Evolutionary conservation across 1,140 invertebrate species (phyloP), one percentile per base, ranked within the genome.

Genomic region (Sminthurinus signatus): DNA sequence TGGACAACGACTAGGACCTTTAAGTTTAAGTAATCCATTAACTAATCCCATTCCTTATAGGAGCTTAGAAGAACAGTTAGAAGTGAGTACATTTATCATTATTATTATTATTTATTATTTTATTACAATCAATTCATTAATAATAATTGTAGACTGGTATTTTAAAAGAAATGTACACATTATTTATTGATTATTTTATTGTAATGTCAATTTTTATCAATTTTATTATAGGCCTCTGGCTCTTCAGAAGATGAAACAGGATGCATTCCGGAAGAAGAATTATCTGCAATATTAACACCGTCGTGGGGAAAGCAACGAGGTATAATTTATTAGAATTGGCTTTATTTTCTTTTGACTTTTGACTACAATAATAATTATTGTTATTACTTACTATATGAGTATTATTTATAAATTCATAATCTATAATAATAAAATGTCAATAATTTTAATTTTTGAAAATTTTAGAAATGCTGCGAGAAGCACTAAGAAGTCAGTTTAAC

Each of bases 11-110:
- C 23, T 46, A n/a, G n/a, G n/a, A n/a, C n/a, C n/a, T n/a, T n/a
- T n/a, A n/a, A n/a, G n/a, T n/a, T n/a, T n/a, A n/a, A n/a, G n/a
- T n/a, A n/a, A n/a, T n/a, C n/a, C n/a, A n/a, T n/a, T n/a, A n/a
- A 50, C 48, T 31, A 32, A 50, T 21, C 55, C 36, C n/a, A 51
- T 51, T 51, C 65, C 65, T 25, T 67, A 67, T 39, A 46, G 57
- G 15, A 67, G 65, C 51, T 55, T 67, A 48, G 62, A 63, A 55
- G 65, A 67, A 56, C 65, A 67, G 42, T 55, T 67, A 17, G 60
- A 67, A 50, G 65, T 67, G 43, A n/a, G n/a, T n/a, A n/a, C n/a
- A 31, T 28, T 36, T 0, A 15, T 52, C 31, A n/a, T n/a, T n/a
- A n/a, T n/a, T 21, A 5, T 59, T 21, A 44, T 44, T 10, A 28